A percentile compares a stretch with the other conserved stretches of the same genome.
Conservation (phyloP, 1,140 invertebrate genomes). For the Contarinia nasturtii region DNA sequence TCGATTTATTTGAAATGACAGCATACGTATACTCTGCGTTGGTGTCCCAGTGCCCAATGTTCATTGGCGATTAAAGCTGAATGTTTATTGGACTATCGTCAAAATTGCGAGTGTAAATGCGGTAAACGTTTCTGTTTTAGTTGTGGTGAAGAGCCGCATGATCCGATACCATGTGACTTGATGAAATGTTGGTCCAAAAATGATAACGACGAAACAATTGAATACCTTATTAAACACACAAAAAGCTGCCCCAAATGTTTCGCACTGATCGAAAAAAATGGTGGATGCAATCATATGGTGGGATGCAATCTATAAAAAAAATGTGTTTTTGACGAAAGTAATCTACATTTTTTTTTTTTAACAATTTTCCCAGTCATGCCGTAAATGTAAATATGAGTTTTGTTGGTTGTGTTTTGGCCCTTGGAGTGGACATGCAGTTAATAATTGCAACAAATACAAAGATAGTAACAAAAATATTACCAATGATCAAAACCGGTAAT, state of each 20-base stretch:
- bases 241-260: conserved; percentile 99
- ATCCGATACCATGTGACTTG: conserved; percentile 88
- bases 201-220: conserved; percentile 98
- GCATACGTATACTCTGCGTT: conserved; percentile 88
- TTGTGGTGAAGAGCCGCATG: conserved; percentile 97
- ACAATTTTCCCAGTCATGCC: conserved; percentile 72
- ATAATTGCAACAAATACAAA: conserved; percentile 95
- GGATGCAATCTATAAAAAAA: not conserved
- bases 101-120: conserved; percentile 68
- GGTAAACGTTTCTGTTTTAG: conserved; percentile 90
- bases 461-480: conserved; percentile 93
- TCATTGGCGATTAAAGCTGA: conserved; percentile 92
- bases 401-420: conserved; percentile 98
- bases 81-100: conserved; percentile 74
- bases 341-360: not conserved
- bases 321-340: not conserved
- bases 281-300: conserved; percentile 97
- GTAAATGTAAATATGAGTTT: conserved; percentile 94
- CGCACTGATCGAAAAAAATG: conserved; percentile 95
- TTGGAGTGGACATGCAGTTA: conserved; percentile 96
- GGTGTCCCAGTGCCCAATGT: conserved; percentile 97
- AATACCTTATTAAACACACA: conserved; percentile 98
- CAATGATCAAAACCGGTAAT: conserved; percentile 88
- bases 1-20: conserved; percentile 25
- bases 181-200: conserved; percentile 97